phyloP scores from a whole-genome alignment of 2,797 vertebrate species.

The Sphenopsis melanotis region DNA sequence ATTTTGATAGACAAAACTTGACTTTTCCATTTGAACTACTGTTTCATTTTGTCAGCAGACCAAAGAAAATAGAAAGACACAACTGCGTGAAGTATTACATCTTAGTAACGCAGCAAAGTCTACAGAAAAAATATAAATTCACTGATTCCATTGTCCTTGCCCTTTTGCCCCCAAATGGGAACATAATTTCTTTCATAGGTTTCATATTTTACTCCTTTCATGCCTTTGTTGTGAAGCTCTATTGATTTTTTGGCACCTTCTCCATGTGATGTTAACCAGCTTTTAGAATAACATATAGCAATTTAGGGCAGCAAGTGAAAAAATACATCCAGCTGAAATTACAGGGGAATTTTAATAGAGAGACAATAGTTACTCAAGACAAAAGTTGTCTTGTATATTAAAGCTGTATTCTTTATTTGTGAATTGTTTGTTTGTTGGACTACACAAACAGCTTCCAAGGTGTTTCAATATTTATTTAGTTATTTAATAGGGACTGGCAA shows the following conservation, averaged over 20 bases:
- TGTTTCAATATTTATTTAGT: neutral
- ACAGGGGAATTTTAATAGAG: constrained; percentile 4
- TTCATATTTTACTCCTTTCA: constrained; percentile 32
- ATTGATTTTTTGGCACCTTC: constrained; percentile 48
- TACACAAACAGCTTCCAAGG: neutral
- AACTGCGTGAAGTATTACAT: neutral
- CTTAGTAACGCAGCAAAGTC: neutral
- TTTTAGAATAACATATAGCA: constrained; percentile 30
- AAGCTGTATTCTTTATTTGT: neutral
- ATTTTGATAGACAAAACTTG: constrained; percentile 12
- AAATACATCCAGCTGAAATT: constrained; percentile 32
- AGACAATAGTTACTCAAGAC: neutral
- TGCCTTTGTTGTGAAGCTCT: neutral
- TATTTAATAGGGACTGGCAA: neutral
- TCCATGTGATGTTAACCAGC: constrained; percentile 8
- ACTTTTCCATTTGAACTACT: constrained; percentile 9
- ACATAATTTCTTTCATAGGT: constrained; percentile 19
- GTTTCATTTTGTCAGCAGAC: neutral
- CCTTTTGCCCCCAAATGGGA: constrained; percentile 18
- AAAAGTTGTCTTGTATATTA: neutral
- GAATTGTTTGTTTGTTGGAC: neutral
- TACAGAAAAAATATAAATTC: neutral
- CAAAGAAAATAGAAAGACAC: neutral
- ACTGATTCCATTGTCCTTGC: constrained; percentile 1
- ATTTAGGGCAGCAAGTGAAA: constrained; percentile 9